Evolutionary conservation across 1,140 invertebrate genomes (phyloP).

Genomic region (Aphelenchoides besseyi): DNA sequence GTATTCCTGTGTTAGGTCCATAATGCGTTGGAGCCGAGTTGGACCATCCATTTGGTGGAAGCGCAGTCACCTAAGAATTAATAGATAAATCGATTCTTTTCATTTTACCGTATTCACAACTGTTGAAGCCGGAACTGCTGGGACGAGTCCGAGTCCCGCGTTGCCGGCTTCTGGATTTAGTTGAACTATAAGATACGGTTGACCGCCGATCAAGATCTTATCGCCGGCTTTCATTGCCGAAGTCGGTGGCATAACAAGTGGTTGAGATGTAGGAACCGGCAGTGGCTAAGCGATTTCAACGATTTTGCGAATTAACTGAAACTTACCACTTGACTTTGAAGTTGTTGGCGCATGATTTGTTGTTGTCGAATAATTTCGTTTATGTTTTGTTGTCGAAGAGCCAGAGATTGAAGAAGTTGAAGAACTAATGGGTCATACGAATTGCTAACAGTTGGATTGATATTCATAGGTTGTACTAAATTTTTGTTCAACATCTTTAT

Average conservation of each 20-base stretch:
- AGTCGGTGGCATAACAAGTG: constrained; percentile 13
- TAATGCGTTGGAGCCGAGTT: background rate
- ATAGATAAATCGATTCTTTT: too few relatives aligned
- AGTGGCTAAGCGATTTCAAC: background rate
- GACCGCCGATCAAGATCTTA: constrained; percentile 14
- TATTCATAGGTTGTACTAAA: background rate
- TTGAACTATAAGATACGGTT: constrained; percentile 20
- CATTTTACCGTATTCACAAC: too few relatives aligned
- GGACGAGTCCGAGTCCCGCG: constrained; percentile 10
- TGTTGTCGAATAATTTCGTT: constrained; percentile 26
- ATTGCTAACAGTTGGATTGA: constrained; percentile 10
- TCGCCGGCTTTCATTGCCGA: constrained; percentile 2
- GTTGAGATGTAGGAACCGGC: constrained; percentile 16
- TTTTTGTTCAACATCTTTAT: background rate
- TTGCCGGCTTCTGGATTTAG: constrained; percentile 21
- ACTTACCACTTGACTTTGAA: constrained; percentile 10
- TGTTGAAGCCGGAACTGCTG: too few relatives aligned
- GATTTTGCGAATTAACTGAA: background rate
- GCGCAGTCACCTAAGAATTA: too few relatives aligned
- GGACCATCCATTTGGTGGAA: background rate
- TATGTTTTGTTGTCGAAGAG: constrained; percentile 26
- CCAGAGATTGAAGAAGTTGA: constrained; percentile 29
- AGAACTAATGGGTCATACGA: constrained; percentile 28
- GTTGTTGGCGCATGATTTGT: background rate
- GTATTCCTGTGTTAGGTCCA: constrained; percentile 8